Conservation (phyloP, 2,888 invertebrate genomes). For the Ormyrus thymus region DNA sequence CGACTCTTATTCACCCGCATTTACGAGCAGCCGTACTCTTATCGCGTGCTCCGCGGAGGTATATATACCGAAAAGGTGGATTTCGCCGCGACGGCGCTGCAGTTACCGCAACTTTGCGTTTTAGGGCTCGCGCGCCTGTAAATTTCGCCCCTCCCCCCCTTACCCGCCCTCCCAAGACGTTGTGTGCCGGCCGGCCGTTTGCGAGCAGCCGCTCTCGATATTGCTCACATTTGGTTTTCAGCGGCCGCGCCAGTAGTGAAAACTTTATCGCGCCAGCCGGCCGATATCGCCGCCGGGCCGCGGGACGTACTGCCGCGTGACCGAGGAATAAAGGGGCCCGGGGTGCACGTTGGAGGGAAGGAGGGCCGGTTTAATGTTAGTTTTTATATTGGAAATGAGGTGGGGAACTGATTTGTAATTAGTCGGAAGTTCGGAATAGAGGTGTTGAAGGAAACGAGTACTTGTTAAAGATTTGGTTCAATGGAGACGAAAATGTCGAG, state of each 20-base stretch:
- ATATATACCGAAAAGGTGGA: conserved; percentile 21
- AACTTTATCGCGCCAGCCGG: conserved; percentile 4
- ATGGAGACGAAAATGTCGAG: no score
- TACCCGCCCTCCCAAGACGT: neutral
- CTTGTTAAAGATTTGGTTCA: no score
- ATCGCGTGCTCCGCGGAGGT: conserved; percentile 7
- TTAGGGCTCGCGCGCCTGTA: conserved; percentile 37
- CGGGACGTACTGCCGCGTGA: neutral
- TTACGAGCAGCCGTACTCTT: neutral
- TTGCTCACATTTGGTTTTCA: neutral
- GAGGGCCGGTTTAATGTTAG: no score
- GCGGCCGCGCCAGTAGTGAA: neutral
- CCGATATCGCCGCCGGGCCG: neutral
- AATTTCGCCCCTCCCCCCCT: conserved; percentile 4
- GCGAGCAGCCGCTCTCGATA: conserved; percentile 7
- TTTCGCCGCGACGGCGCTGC: neutral
- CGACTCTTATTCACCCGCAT: neutral
- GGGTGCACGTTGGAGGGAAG: no score
- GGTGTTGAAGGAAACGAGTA: no score
- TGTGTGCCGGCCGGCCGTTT: neutral
- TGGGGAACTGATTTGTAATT: no score
- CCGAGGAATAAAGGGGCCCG: neutral
- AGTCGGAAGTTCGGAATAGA: no score
- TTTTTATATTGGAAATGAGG: no score
- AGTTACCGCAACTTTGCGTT: conserved; percentile 26